These are phyloP conservation scores for Calonectris borealis DNA, from an alignment of 2,113 vertebrate species.

Conservation along the genomic window DNA sequence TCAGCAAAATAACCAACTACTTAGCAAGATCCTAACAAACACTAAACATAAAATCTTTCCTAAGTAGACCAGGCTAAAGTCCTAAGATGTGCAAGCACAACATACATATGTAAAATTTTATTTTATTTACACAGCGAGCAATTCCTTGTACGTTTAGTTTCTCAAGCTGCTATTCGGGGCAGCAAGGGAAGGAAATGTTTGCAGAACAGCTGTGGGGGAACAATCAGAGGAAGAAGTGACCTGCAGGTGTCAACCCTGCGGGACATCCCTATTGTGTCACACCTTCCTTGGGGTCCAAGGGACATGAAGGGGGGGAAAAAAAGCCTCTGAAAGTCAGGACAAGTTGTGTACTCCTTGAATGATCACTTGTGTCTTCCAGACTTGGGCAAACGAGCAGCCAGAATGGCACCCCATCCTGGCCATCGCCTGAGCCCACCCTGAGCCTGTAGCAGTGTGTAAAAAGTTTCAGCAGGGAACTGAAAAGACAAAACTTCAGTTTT, in stretches of 20 bases:
- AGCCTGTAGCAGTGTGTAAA: background rate
- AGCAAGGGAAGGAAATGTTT: slow-evolving; percentile 35
- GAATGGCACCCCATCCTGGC: background rate
- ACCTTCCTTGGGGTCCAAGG: background rate
- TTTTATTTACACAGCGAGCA: background rate
- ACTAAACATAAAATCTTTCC: background rate
- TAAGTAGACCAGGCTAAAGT: background rate
- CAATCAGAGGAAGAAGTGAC: slow-evolving; percentile 49
- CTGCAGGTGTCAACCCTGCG: background rate
- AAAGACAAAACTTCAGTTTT: background rate
- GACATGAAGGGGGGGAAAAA: background rate
- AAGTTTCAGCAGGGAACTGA: background rate
- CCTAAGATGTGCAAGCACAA: background rate
- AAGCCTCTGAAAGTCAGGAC: background rate
- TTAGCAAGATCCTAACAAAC: background rate
- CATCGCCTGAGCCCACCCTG: accelerated
- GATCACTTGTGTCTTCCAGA: background rate
- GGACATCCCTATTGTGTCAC: background rate
- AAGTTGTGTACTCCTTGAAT: background rate
- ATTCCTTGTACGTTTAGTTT: background rate
- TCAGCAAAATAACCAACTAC: background rate
- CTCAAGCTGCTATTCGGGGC: background rate
- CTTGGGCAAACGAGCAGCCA: background rate
- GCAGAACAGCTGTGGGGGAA: slow-evolving; percentile 33
- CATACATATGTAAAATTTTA: background rate